phyloP scores from a whole-genome alignment of 2,888 invertebrate species.

The Masnerella sp. region DNA sequence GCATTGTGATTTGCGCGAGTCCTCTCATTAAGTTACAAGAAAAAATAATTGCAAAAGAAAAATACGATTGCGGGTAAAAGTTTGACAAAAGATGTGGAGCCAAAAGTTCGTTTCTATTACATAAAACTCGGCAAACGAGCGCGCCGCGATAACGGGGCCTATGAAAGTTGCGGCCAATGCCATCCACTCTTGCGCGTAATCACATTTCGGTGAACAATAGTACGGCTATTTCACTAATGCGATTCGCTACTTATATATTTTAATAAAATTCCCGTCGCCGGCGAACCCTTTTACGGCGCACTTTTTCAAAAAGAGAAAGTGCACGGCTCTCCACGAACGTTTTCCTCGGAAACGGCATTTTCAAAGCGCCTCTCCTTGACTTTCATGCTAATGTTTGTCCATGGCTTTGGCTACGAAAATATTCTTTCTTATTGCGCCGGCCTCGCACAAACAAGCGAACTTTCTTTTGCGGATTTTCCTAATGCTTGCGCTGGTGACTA shows the following conservation, averaged over 20 bases:
- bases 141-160: constrained; percentile 30
- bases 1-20: not conserved
- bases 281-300: constrained; percentile 60
- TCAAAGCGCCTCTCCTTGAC: constrained; percentile 47
- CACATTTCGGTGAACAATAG: constrained; percentile 71
- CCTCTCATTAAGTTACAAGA: constrained; percentile 2
- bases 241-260: constrained; percentile 72
- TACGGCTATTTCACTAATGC: constrained; percentile 71
- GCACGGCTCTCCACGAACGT: too few relatives aligned
- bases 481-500: constrained; percentile 17
- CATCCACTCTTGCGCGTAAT: constrained; percentile 60
- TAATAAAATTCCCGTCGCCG: constrained; percentile 68
- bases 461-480: constrained; percentile 41
- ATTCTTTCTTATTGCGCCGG: constrained; percentile 34
- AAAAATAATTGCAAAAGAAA: constrained; percentile 17
- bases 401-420: constrained; percentile 41
- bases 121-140: constrained; percentile 19
- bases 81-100: constrained; percentile 16
- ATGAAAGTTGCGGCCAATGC: constrained; percentile 30
- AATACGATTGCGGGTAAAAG: constrained; percentile 15
- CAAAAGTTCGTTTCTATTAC: constrained; percentile 26
- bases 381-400: constrained; percentile 67
- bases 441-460: constrained; percentile 36
- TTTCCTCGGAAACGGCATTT: constrained; percentile 19
- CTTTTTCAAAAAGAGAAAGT: too few relatives aligned